These are phyloP conservation scores for Linnaemya vulpina DNA, from an alignment of 2,888 invertebrate species.

Conservation along the genomic window DNA sequence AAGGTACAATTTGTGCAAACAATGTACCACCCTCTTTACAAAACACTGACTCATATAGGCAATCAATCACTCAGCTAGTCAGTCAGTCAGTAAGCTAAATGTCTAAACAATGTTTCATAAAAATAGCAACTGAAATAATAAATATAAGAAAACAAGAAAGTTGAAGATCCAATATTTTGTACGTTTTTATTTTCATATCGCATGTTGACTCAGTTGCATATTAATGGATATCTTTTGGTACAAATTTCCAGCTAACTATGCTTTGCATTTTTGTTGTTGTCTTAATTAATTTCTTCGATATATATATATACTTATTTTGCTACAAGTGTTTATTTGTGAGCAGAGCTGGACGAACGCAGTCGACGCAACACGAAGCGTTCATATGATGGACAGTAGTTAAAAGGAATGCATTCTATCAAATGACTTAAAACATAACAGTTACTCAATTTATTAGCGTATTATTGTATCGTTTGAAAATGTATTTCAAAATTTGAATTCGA, in stretches of 20 bases:
- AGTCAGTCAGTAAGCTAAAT: slow-evolving; percentile 10
- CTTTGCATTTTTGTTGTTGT: slow-evolving; percentile 1
- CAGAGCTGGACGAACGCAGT: slow-evolving; percentile 18
- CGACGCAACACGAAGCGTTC: slow-evolving; percentile 6
- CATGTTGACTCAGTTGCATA: slow-evolving; percentile 48
- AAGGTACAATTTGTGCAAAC: slow-evolving; percentile 15
- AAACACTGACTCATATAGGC: neutral
- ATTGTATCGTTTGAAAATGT: neutral
- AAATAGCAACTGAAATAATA: neutral
- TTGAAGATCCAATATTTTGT: neutral
- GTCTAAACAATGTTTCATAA: slow-evolving; percentile 1
- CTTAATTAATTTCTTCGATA: slow-evolving; percentile 1
- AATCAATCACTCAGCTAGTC: slow-evolving; percentile 19
- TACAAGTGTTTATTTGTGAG: slow-evolving; percentile 28
- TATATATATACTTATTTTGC: slow-evolving; percentile 13
- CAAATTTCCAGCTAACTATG: slow-evolving; percentile 38
- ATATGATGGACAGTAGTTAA: slow-evolving; percentile 4
- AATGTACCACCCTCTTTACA: neutral
- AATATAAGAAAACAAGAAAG: slow-evolving; percentile 11
- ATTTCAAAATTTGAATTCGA: no score
- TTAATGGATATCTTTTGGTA: slow-evolving; percentile 7
- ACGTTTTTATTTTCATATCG: slow-evolving; percentile 30
- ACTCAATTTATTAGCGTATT: no score
- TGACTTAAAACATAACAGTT: neutral
- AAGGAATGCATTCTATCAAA: slow-evolving; percentile 22